phyloP scores from a whole-genome alignment of 2,113 vertebrate genomes.

The Melierax canorus region DNA sequence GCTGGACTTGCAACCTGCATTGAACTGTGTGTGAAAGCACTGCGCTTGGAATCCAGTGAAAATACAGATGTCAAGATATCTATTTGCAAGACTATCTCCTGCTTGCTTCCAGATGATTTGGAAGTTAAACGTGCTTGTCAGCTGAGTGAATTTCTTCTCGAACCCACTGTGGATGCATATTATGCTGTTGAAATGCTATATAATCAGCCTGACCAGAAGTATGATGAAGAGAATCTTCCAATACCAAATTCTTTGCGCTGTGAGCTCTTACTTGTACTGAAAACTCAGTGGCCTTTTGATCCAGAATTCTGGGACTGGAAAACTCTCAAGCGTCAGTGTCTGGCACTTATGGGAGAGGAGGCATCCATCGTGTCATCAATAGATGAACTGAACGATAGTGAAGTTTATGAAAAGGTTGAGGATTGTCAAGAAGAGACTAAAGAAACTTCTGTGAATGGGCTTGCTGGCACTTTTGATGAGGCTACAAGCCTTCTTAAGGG shows the following conservation, averaged over 20 bases:
- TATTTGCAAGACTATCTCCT: constrained; percentile 96
- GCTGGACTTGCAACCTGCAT: constrained; percentile 89
- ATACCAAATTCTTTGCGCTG: constrained; percentile 95
- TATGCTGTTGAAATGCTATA: constrained; percentile 96
- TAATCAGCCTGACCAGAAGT: constrained; percentile 96
- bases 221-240: constrained; percentile 91
- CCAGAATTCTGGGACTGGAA: constrained; percentile 99
- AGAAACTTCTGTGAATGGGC: constrained; percentile 76
- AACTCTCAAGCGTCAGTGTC: constrained; percentile 92
- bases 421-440: constrained; percentile 77
- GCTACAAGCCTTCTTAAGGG: constrained; percentile 80
- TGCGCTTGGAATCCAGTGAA: constrained; percentile 88
- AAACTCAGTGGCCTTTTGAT: constrained; percentile 98
- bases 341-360: constrained; percentile 95
- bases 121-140: constrained; percentile 97
- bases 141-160: constrained; percentile 93
- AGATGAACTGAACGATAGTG: constrained; percentile 91
- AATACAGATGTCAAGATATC: constrained; percentile 87
- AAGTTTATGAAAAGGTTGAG: constrained; percentile 82
- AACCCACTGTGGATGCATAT: constrained; percentile 95
- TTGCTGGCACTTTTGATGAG: constrained; percentile 76
- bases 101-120: constrained; percentile 90
- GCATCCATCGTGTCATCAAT: constrained; percentile 97
- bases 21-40: constrained; percentile 90
- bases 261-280: constrained; percentile 93